Conservation (phyloP, 2,888 invertebrate species). For the Cancer borealis region DNA sequence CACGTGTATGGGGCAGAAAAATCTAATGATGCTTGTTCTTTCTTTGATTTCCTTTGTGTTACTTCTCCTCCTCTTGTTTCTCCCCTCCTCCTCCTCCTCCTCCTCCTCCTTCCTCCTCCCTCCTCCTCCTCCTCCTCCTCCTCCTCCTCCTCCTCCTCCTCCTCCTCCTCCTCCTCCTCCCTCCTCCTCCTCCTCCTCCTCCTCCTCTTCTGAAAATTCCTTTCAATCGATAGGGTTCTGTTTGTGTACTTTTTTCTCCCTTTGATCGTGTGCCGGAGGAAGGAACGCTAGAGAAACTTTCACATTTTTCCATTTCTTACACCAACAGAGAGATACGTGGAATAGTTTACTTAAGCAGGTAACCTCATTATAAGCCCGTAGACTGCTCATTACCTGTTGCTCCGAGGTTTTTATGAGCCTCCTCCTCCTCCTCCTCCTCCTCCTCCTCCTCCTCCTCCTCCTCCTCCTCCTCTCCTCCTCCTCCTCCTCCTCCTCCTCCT, state of each 20-base stretch:
- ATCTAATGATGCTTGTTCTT: no score
- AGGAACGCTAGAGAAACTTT: background rate
- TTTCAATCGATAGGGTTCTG: background rate
- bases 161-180: background rate
- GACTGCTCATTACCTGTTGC: background rate
- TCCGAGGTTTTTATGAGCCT: background rate
- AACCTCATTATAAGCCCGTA: background rate
- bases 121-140: no score
- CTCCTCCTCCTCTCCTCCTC: background rate
- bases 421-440: background rate
- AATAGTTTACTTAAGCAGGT: background rate
- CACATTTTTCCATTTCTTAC: background rate
- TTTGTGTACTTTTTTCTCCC: background rate
- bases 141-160: no score
- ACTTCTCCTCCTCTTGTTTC: no score
- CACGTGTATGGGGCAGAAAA: no score
- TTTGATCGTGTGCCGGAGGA: background rate
- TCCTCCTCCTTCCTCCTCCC: no score
- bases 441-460: slow-evolving; percentile 12
- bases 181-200: background rate
- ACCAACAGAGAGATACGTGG: background rate
- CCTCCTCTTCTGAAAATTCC: slow-evolving; percentile 8
- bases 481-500: background rate
- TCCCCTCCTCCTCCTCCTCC: no score
- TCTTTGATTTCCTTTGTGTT: no score